Percentiles rank a stretch among this genome's conserved stretches.
phyloP scores from a whole-genome alignment of 2,113 vertebrate genomes.

The Varanus komodoensis region DNA sequence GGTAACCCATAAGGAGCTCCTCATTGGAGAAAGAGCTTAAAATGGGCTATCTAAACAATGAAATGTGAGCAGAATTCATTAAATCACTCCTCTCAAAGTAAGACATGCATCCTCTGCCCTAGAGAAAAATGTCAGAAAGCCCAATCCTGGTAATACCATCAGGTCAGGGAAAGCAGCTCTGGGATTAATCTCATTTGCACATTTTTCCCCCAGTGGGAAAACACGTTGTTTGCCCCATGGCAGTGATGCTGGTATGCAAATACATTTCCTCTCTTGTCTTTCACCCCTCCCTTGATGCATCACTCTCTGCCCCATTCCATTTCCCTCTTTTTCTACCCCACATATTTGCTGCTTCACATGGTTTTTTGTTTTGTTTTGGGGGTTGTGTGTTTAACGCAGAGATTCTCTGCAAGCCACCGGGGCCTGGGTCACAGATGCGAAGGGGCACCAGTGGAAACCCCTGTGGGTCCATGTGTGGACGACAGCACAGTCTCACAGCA shows the following conservation, averaged over 20 bases:
- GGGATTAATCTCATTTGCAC: not conserved
- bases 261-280: not conserved
- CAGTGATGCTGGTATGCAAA: not conserved
- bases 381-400: not conserved
- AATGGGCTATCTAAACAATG: not conserved
- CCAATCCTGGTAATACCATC: not conserved
- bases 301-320: not conserved
- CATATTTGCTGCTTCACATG: not conserved
- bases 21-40: not conserved
- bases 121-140: not conserved
- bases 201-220: too few species aligned
- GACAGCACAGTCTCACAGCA: fast-evolving
- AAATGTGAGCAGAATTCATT: not conserved
- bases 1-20: too few species aligned
- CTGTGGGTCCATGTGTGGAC: not conserved
- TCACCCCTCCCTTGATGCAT: not conserved
- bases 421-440: not conserved
- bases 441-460: fast-evolving
- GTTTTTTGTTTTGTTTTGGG: not conserved
- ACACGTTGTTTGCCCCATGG: not conserved
- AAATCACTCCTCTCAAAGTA: not conserved
- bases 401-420: not conserved
- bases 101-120: not conserved
- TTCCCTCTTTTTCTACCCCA: too few species aligned
- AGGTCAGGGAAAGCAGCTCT: not conserved